Conservation (phyloP, 2,113 vertebrate species). For the Hydrolagus affinis region DNA sequence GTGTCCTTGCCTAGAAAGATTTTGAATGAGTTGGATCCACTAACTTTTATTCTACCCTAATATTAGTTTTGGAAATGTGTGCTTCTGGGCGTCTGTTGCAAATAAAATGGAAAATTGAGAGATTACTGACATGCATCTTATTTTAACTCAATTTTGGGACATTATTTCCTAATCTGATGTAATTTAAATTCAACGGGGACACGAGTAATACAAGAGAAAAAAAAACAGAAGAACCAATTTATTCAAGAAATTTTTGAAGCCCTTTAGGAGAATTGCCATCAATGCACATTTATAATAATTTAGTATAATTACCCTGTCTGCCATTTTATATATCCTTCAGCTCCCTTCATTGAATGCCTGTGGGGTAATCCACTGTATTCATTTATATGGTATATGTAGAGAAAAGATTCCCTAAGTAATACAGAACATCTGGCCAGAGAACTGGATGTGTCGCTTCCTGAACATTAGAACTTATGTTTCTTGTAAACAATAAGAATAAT, state of each 20-base stretch:
- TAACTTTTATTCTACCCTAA: not conserved
- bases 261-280: not conserved
- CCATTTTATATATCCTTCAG: not conserved
- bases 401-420: not conserved
- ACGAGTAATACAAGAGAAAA: not conserved
- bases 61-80: not conserved
- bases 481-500: not conserved
- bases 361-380: not conserved
- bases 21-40: not conserved
- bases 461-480: not conserved
- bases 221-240: not conserved
- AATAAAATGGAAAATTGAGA: not conserved
- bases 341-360: not conserved
- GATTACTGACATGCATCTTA: not conserved
- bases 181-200: not conserved
- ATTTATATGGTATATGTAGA: not conserved
- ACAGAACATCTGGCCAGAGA: not conserved
- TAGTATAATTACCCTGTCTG: not conserved
- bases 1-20: no score
- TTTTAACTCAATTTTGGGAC: not conserved
- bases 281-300: conserved; percentile 13
- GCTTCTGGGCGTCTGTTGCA: not conserved
- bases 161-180: not conserved
- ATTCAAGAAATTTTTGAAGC: conserved; percentile 3
- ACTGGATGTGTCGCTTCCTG: not conserved